Base-by-base conservation (phyloP, 1,140 invertebrate genomes). In the Camponotus pennsylvanicus region DNA sequence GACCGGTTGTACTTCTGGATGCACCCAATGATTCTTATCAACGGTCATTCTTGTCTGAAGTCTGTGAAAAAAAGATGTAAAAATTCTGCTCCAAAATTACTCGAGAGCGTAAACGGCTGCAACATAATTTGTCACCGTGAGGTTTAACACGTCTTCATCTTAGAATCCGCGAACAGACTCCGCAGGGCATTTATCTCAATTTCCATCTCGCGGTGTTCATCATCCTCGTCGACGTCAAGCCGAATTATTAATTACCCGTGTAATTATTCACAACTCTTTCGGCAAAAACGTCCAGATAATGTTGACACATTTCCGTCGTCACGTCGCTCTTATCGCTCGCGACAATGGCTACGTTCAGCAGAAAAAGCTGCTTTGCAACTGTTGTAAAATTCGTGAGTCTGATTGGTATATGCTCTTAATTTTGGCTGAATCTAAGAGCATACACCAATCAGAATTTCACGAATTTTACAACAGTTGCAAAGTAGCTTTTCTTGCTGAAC, bases 181-280 rank as follows among this genome's bases (percentile, higher is more conserved):
- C 4, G 11, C 52, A 40, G 57, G 2, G 9, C 11, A 37, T 8
- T 1, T 7, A 21, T 13, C 27, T 15, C 34, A 73, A 49, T 32
- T 73, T 40, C 27, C 55, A n/a, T 40, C 55, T 59, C 40, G 69
- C 40, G 5, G 49, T 27, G 55, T 55, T 21, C 27, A 37, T 61
- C 55, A 61, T 27, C 32, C 21, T 9, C 55, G 79, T 61, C 79
- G 69, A 61, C 40, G 52, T 73, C 52, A 11, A 13, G 13, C 11
- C 5, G 6, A 83, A 75, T 63, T 75, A 75, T 83, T 83, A 83
- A 61, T 34, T 18, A 27, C 7, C 27, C 27, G 40, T 4, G 79
- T 49, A 83, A 83, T 83, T 61, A 83, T 83, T 83, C 61, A 83
- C 18, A 63, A 49, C 18, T 63, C 37, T 61, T 55, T 63, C 69